phyloP scores from a whole-genome alignment of 2,797 vertebrate genomes.

The Characodon lateralis region DNA sequence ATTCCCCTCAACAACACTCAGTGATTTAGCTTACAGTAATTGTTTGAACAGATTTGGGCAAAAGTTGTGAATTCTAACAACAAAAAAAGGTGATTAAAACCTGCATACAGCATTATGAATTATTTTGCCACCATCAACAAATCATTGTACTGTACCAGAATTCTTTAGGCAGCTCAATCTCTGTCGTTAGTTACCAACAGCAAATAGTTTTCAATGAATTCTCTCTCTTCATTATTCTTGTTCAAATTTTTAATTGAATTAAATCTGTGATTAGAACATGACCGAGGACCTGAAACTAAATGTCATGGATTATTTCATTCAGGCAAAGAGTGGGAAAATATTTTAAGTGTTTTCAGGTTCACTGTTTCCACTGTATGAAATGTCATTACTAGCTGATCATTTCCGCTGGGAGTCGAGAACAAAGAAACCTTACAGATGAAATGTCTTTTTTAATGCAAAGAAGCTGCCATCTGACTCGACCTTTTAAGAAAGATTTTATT shows the following conservation, averaged over 20 bases:
- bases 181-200: not conserved
- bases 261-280: not conserved
- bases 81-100: not conserved
- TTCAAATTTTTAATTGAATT: not conserved
- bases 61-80: not conserved
- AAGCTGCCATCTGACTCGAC: not conserved
- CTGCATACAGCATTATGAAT: not conserved
- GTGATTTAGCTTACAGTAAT: not conserved
- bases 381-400: constrained; percentile 3
- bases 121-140: not conserved
- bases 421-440: constrained; percentile 9
- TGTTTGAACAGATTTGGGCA: not conserved
- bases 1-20: not conserved
- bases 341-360: not conserved
- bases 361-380: not conserved
- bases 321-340: not conserved
- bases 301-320: not conserved
- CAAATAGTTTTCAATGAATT: not conserved
- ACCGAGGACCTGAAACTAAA: not conserved
- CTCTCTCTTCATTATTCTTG: not conserved
- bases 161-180: not conserved
- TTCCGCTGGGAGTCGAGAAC: not conserved
- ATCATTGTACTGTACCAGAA: not conserved
- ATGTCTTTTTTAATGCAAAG: not conserved
- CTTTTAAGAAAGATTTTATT: not conserved